Evolutionary conservation across 2,113 vertebrate genomes (phyloP), one percentile per base, ranked within the genome.

Genomic region (Aix galericulata): DNA sequence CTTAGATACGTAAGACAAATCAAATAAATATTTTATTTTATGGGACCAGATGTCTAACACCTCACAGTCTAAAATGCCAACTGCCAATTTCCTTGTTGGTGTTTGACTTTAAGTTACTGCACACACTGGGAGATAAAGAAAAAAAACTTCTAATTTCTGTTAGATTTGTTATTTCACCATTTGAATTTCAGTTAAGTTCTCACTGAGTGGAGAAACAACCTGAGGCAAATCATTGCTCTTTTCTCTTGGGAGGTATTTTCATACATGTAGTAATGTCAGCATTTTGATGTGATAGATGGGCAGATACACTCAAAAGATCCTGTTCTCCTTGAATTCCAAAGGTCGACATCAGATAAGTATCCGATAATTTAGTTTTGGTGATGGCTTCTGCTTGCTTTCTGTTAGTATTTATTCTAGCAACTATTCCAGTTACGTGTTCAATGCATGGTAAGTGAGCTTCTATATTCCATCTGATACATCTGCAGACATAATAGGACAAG

Each of bases 1-100:
- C 62, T 91, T 77, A 64, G 58, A 53, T 63, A 55, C n/a, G 73
- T 77, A 55, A 79, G 76, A 88, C 66, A 84, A 94, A 80, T 74
- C 62, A 94, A 96, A 94, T 96, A 76, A 97, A 96, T 97, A 72
- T 91, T 97, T 96, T 89, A 97, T 93, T 96, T 91, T 73, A 40
- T 73, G 44, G 23, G 66, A 84, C 94, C 93, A 97, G 93, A 90
- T 72, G 88, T 90, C 88, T 92, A 84, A 96, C 79, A 93, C 88
- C 67, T 95, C 82, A 82, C 90, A 89, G 59, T 53, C 63, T 93
- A 53, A 93, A 93, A 93, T 55, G 48, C 90, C 94, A 97, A 86
- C 83, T 97, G 93, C 91, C 91, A 36, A 92, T 96, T 95, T 97
- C 89, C 94, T 96, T 97, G 78, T 77, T 94, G 91, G 25, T 85